Conservation (phyloP, 2,797 vertebrate species). For the Lutjanus campechanus region DNA sequence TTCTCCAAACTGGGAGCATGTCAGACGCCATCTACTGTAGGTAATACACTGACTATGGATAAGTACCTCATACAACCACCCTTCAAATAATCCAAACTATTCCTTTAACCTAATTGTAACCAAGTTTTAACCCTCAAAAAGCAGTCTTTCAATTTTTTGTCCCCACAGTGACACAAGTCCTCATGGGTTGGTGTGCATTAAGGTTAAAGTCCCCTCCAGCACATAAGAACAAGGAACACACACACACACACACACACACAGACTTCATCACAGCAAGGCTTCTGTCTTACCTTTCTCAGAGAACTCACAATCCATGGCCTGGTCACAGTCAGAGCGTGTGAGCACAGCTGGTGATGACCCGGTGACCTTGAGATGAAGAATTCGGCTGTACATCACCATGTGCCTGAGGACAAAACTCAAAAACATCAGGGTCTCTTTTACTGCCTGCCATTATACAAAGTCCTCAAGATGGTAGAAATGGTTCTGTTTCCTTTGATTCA, state of each 20-base stretch:
- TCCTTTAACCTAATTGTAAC: too few species aligned
- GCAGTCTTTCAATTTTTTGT: too few species aligned
- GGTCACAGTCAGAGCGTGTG: conserved; percentile 35
- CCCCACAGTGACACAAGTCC: too few species aligned
- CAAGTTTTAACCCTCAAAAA: too few species aligned
- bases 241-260: conserved; percentile 8
- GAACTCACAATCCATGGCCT: conserved; percentile 66
- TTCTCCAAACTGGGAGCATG: too few species aligned
- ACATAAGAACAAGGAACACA: not conserved
- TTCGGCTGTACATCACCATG: conserved; percentile 64
- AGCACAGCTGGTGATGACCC: conserved; percentile 41
- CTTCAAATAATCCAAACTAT: too few species aligned
- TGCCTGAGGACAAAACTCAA: conserved; percentile 40
- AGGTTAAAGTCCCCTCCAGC: too few species aligned
- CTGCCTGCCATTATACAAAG: not conserved
- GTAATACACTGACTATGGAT: too few species aligned
- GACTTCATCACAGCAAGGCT: not conserved
- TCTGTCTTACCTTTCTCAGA: conserved; percentile 79
- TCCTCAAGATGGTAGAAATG: not conserved
- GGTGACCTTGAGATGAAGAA: conserved; percentile 53
- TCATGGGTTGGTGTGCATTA: too few species aligned
- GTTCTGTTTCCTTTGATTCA: not conserved
- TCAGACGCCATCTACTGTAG: too few species aligned
- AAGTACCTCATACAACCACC: too few species aligned
- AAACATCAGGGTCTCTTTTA: not conserved